Conservation (phyloP, 2,113 vertebrate species). For the Myotis lucifugus region DNA sequence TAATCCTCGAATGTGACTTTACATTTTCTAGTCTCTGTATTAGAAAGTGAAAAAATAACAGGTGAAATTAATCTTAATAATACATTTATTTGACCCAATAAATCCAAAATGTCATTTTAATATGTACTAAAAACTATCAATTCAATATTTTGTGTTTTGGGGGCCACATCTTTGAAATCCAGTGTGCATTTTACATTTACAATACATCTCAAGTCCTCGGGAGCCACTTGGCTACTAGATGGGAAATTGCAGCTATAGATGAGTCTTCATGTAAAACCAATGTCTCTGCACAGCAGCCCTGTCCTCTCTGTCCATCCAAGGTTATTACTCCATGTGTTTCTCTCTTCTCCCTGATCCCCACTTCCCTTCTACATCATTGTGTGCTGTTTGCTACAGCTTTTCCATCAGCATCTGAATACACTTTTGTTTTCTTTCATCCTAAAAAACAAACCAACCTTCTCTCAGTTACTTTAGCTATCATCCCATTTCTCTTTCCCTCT, state of each 20-base stretch:
- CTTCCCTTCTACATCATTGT: background rate
- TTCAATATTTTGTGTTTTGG: background rate
- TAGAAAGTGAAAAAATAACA: background rate
- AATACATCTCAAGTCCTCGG: background rate
- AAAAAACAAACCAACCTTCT: background rate
- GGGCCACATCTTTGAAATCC: background rate
- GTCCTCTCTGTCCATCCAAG: background rate
- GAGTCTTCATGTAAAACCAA: background rate
- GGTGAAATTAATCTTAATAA: background rate
- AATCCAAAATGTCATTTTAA: background rate
- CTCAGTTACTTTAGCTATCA: too few species aligned
- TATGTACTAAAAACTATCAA: background rate
- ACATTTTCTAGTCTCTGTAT: background rate
- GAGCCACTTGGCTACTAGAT: fast-evolving
- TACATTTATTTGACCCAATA: background rate
- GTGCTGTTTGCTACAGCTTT: background rate
- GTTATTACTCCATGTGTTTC: background rate
- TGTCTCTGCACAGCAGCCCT: background rate
- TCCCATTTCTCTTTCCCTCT: background rate
- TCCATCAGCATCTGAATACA: background rate
- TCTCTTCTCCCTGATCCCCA: fast-evolving
- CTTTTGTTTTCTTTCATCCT: background rate
- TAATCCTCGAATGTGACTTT: background rate
- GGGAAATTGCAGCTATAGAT: background rate
- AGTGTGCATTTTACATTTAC: background rate